Evolutionary conservation across 2,797 vertebrate species (phyloP).

Genomic region (Spea hammondii): DNA sequence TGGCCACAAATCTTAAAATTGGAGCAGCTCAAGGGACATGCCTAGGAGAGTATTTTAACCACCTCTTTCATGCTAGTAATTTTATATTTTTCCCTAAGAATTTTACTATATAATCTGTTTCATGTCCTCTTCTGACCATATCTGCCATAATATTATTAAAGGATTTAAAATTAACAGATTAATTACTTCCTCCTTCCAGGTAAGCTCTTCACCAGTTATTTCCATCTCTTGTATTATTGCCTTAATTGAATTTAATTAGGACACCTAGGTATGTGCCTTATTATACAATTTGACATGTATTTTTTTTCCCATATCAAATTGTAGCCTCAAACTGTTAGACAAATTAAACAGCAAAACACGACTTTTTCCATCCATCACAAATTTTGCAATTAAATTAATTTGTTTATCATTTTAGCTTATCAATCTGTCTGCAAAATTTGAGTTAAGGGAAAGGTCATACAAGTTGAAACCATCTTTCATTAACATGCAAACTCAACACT

Average conservation of each 20-base stretch:
- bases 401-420: slow-evolving; percentile 9
- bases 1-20: too few relatives aligned
- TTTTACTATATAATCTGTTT: too few relatives aligned
- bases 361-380: not conserved
- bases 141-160: not conserved
- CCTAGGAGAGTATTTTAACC: too few relatives aligned
- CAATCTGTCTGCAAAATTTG: too few relatives aligned
- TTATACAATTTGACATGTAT: not conserved
- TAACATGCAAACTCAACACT: not conserved
- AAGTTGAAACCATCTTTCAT: not conserved
- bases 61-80: too few relatives aligned
- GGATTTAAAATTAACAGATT: not conserved
- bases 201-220: not conserved
- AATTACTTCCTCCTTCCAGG: not conserved
- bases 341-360: not conserved
- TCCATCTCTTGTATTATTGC: not conserved
- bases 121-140: too few relatives aligned
- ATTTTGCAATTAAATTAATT: not conserved
- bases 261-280: not conserved
- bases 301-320: not conserved
- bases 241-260: slow-evolving; percentile 5
- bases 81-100: too few relatives aligned
- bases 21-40: too few relatives aligned
- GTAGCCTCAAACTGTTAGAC: not conserved
- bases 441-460: not conserved